These are phyloP conservation scores for Mormyrus lacerda DNA, from an alignment of 2,113 vertebrate genomes.

Conservation along the genomic window DNA sequence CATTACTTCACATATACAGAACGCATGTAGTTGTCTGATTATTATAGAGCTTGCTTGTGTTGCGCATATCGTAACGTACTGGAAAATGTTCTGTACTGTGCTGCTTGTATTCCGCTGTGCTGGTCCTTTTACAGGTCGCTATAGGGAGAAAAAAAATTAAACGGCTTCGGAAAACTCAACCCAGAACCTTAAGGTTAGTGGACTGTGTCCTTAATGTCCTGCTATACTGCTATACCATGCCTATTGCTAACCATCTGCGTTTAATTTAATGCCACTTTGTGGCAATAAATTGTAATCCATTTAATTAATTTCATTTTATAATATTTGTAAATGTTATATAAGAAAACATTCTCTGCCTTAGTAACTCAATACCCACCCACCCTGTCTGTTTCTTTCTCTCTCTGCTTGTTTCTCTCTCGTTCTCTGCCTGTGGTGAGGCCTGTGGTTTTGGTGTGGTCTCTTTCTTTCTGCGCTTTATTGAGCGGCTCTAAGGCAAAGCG, in stretches of 20 bases:
- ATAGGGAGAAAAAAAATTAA: not conserved
- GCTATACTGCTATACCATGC: not conserved
- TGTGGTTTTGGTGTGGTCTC: constrained; percentile 20
- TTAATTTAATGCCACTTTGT: not conserved
- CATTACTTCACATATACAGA: not conserved
- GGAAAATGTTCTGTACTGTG: not conserved
- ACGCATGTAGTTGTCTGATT: not conserved
- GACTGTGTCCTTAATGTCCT: not conserved
- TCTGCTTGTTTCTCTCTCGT: not conserved
- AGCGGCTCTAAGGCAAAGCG: constrained; percentile 3
- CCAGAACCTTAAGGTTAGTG: not conserved
- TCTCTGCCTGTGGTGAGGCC: constrained; percentile 14
- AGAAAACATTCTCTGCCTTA: not conserved
- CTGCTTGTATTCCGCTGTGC: not conserved
- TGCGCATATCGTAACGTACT: not conserved
- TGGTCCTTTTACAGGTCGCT: not conserved
- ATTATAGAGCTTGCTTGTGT: not conserved
- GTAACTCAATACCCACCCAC: not conserved
- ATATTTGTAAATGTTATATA: not conserved
- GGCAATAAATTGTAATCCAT: too few species aligned
- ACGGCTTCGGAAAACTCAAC: not conserved
- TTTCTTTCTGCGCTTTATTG: constrained; percentile 5
- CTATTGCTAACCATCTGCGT: not conserved
- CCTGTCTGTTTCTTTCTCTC: not conserved
- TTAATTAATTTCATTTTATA: not conserved